Evolutionary conservation across 2,888 invertebrate species (phyloP).

Genomic region (Merodon equestris): DNA sequence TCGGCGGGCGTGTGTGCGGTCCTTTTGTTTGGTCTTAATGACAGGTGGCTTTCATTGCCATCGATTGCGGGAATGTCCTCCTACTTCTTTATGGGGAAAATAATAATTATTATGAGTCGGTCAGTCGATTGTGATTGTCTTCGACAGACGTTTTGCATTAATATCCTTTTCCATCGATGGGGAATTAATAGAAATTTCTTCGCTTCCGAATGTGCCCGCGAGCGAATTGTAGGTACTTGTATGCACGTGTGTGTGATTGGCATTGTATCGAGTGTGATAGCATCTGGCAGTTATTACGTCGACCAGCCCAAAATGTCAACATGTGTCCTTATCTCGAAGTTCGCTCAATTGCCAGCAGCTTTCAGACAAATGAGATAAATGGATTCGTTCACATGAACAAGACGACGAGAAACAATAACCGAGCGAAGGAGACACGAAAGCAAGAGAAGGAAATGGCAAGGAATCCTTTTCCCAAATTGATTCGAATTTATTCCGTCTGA

Average conservation of each 20-base stretch:
- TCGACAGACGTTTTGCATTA: constrained; percentile 31
- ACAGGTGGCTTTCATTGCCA: constrained; percentile 65
- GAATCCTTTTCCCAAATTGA: constrained; percentile 35
- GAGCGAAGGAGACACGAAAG: too few relatives aligned
- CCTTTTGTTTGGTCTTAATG: constrained; percentile 65
- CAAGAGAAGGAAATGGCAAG: constrained; percentile 5
- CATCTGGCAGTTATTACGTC: constrained; percentile 31
- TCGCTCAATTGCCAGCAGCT: not conserved
- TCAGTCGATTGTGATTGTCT: constrained; percentile 55
- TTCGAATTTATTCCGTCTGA: constrained; percentile 63
- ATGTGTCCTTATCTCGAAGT: constrained; percentile 21
- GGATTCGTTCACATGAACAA: constrained; percentile 12
- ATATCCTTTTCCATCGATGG: constrained; percentile 48
- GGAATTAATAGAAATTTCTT: constrained; percentile 57
- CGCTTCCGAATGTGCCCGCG: not conserved
- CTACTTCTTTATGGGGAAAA: constrained; percentile 59
- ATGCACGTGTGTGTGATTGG: too few relatives aligned
- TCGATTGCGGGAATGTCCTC: constrained; percentile 12
- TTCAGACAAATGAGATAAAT: constrained; percentile 41
- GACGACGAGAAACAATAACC: too few relatives aligned
- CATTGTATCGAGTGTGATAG: constrained; percentile 1
- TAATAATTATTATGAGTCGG: constrained; percentile 66
- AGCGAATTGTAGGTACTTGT: not conserved
- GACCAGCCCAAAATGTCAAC: constrained; percentile 42
- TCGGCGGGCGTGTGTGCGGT: constrained; percentile 35